phyloP scores from a whole-genome alignment of 2,888 invertebrate species.

The Scaptomyza flava region DNA sequence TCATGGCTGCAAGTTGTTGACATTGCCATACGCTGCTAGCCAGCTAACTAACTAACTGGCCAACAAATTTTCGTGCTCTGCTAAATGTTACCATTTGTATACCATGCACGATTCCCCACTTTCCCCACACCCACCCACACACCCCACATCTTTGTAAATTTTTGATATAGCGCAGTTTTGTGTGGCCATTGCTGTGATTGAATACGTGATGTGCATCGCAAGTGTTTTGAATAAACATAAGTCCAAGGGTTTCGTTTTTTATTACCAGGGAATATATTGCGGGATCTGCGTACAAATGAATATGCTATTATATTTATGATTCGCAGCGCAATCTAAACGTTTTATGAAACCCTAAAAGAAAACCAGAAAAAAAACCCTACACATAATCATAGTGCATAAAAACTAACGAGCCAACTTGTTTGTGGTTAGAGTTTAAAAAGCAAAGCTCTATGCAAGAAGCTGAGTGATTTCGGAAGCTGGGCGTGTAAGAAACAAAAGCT shows the following conservation, averaged over 20 bases:
- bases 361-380: slow-evolving; percentile 7
- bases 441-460: slow-evolving; percentile 33
- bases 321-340: slow-evolving; percentile 59
- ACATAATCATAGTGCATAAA: slow-evolving; percentile 10
- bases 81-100: slow-evolving; percentile 71
- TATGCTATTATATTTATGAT: slow-evolving; percentile 55
- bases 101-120: slow-evolving; percentile 57
- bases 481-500: slow-evolving; percentile 27
- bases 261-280: slow-evolving; percentile 36
- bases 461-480: slow-evolving; percentile 30
- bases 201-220: slow-evolving; percentile 68
- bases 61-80: slow-evolving; percentile 27
- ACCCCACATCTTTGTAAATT: slow-evolving; percentile 45
- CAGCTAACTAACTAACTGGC: slow-evolving; percentile 57
- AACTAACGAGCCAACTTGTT: slow-evolving; percentile 22
- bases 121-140: slow-evolving; percentile 8
- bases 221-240: slow-evolving; percentile 7
- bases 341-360: slow-evolving; percentile 58
- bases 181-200: slow-evolving; percentile 80
- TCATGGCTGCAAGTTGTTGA: slow-evolving; percentile 78
- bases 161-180: slow-evolving; percentile 79
- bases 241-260: slow-evolving; percentile 68
- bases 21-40: slow-evolving; percentile 46
- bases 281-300: slow-evolving; percentile 48
- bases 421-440: background rate